Base-by-base conservation (phyloP, 1,140 invertebrate genomes). In the Drosophila arawakana region DNA sequence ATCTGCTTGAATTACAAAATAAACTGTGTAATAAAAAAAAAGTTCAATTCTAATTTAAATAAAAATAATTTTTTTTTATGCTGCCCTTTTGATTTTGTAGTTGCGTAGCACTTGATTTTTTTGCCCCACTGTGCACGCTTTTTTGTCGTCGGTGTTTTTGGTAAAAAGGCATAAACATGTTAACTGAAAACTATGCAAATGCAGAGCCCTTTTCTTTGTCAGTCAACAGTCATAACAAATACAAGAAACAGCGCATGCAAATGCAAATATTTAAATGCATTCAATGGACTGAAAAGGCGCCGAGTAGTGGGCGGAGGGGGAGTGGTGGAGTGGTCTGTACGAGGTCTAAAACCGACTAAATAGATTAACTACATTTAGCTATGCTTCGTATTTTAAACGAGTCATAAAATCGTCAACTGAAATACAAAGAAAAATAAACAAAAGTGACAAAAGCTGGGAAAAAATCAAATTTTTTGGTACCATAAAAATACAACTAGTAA, bases 131-230 rank as follows among this genome's bases (percentile, higher is more conserved):
- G 60, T 62, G 54, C 46, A 10, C 37, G 8, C 15, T 54, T 25
- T 49, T 35, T 39, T 55, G 63, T 54, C 44, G 65, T 58, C 52
- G 30, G 25, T 13, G n/a, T 52, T n/a, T 73, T 65, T 25, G 35
- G 34, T 49, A 11, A 43, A 52, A 11, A 60, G 63, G 67, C 13
- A 30, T 46, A 73, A 66, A 39, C 46, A 15, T 58, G 61, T 72
- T 67, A 30, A 50, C 18, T 63, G 60, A 7, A 43, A 60, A 60
- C 54, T 73, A 73, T 73, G 70, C 61, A 73, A 73, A 73, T 73
- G 63, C 63, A 46, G 39, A 59, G 63, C 70, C 63, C 70, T 68
- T 66, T 73, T 62, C 46, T 39, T 66, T 66, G 46, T 55, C 55
- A 39, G 30, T 15, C 34, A 37, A 13, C n/a, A 50, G 15, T 41